These are phyloP conservation scores for Syritta pipiens DNA, from an alignment of 2,888 invertebrate genomes.

Conservation along the genomic window DNA sequence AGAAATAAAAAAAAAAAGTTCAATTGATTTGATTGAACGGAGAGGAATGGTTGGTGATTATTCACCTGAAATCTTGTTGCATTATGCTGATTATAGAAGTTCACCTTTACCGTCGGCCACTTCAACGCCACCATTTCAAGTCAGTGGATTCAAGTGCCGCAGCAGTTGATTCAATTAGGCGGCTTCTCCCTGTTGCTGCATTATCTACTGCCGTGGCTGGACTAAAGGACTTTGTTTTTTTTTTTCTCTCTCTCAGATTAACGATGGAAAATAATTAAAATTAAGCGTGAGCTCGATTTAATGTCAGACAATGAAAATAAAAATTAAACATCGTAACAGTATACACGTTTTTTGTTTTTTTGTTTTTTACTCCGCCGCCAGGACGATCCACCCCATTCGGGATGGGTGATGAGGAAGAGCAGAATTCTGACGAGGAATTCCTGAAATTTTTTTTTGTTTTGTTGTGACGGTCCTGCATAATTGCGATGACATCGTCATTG, in stretches of 20 bases:
- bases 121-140: too few species aligned
- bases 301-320: conserved; percentile 8
- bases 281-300: conserved; percentile 35
- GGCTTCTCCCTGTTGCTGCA: not conserved
- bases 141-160: too few species aligned
- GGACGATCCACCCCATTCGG: not conserved
- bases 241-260: too few species aligned
- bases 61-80: conserved; percentile 1
- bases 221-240: too few species aligned
- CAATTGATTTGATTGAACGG: not conserved
- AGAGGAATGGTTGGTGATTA: not conserved
- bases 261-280: conserved; percentile 43
- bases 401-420: not conserved
- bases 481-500: conserved; percentile 62
- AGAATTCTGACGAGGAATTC: not conserved
- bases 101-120: not conserved
- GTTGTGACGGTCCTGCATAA: conserved; percentile 40
- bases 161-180: not conserved
- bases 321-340: conserved; percentile 1
- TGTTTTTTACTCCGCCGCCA: not conserved
- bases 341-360: not conserved
- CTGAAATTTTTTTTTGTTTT: conserved; percentile 23
- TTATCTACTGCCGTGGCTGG: not conserved
- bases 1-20: not conserved
- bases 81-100: conserved; percentile 1